Evolutionary conservation across 1,140 invertebrate species (phyloP).

Genomic region (Conopomorpha cramerella): DNA sequence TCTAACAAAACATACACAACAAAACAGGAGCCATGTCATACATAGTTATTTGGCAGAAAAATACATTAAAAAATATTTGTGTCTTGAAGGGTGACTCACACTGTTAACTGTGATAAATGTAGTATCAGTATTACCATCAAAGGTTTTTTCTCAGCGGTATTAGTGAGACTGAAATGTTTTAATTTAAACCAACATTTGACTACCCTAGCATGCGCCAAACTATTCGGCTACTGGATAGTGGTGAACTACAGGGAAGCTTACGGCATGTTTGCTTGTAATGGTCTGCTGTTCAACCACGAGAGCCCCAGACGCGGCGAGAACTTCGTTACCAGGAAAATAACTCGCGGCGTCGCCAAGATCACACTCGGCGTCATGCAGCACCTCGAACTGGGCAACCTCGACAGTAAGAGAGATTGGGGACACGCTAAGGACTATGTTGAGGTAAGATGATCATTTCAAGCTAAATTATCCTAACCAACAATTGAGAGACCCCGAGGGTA

Average conservation of each 20-base stretch:
- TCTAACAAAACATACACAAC: too few species aligned
- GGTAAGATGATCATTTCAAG: slow-evolving; percentile 60
- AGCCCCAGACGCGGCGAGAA: slow-evolving; percentile 97
- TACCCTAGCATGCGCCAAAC: slow-evolving; percentile 97
- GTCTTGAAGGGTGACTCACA: too few species aligned
- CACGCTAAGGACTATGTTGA: slow-evolving; percentile 99
- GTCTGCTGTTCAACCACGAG: slow-evolving; percentile 99
- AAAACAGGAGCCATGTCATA: too few species aligned
- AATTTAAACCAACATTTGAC: too few species aligned
- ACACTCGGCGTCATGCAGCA: slow-evolving; percentile 82
- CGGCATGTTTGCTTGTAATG: slow-evolving; percentile 97
- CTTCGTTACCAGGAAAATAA: slow-evolving; percentile 99
- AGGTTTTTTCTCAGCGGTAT: too few species aligned
- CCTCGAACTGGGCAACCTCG: slow-evolving; percentile 94
- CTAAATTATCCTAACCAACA: too few species aligned
- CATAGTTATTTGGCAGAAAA: neutral
- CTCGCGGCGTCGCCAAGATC: slow-evolving; percentile 96
- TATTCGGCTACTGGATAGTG: slow-evolving; percentile 99
- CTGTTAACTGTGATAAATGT: too few species aligned
- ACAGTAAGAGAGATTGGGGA: slow-evolving; percentile 97
- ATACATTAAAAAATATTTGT: slow-evolving; percentile 1
- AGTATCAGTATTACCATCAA: too few species aligned
- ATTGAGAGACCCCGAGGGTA: too few species aligned
- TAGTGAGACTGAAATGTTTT: too few species aligned
- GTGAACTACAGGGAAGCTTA: slow-evolving; percentile 98